phyloP scores from a whole-genome alignment of 2,888 invertebrate genomes.

The Dinocampus coccinellae region DNA sequence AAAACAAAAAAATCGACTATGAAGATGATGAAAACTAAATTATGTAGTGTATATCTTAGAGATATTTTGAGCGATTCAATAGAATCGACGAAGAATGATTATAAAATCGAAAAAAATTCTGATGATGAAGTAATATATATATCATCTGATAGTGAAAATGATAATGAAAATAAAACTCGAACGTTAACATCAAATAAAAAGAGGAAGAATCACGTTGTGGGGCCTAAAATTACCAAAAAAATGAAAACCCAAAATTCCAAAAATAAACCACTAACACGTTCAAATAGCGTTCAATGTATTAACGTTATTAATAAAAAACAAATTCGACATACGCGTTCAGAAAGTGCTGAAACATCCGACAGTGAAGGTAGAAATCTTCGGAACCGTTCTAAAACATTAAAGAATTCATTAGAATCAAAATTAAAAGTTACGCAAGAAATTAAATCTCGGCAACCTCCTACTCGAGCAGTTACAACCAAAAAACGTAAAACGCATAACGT shows the following conservation, averaged over 20 bases:
- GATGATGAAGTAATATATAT: constrained; percentile 50
- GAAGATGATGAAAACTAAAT: constrained; percentile 44
- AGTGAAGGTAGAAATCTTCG: not conserved
- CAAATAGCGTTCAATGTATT: constrained; percentile 12
- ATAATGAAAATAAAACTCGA: not conserved
- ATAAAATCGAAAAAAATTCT: constrained; percentile 49
- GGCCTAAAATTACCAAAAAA: constrained; percentile 26
- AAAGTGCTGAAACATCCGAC: not conserved
- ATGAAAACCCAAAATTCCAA: not conserved
- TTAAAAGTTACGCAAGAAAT: not conserved
- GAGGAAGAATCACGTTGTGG: constrained; percentile 35
- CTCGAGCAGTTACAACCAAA: not conserved
- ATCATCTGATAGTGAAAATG: constrained; percentile 40
- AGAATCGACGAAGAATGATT: constrained; percentile 37
- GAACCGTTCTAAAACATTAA: not conserved
- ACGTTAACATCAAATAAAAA: constrained; percentile 16
- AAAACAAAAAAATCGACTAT: constrained; percentile 32
- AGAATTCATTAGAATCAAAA: not conserved
- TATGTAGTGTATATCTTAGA: constrained; percentile 60
- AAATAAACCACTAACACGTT: not conserved
- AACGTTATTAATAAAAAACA: constrained; percentile 2
- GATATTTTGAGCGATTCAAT: constrained; percentile 52
- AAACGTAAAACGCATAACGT: not conserved
- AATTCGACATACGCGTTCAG: not conserved
- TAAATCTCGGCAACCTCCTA: not conserved